Percentiles rank a stretch among this genome's conserved stretches.
These are phyloP conservation scores for Chunga burmeisteri DNA, from an alignment of 2,113 vertebrate species.

Conservation along the genomic window DNA sequence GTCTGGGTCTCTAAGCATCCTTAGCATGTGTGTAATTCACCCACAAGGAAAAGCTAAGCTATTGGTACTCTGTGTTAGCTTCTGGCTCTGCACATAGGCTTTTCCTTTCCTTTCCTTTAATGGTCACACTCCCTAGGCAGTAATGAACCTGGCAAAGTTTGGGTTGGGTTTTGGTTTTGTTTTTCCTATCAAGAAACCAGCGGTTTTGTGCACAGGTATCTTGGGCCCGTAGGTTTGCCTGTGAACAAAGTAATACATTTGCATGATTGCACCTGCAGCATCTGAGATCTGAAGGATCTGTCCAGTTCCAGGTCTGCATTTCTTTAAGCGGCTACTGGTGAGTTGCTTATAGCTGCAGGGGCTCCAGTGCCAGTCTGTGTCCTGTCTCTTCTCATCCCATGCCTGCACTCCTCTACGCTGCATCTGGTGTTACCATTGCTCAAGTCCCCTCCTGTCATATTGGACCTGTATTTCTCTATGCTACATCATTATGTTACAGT, in stretches of 20 bases:
- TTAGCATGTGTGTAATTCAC: background rate
- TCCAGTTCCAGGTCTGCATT: background rate
- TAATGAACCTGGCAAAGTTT: background rate
- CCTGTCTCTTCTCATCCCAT: background rate
- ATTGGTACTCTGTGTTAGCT: background rate
- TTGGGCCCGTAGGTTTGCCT: background rate
- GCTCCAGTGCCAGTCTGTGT: background rate
- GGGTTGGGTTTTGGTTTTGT: background rate
- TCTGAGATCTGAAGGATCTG: background rate
- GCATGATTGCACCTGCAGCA: background rate
- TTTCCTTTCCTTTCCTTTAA: background rate
- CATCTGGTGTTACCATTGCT: background rate
- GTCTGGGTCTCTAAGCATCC: background rate
- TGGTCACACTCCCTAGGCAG: background rate
- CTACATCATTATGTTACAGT: background rate
- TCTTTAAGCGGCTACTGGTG: background rate
- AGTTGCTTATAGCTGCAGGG: background rate
- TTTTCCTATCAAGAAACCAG: background rate
- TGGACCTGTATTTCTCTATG: background rate
- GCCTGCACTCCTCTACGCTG: background rate
- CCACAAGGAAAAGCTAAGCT: background rate
- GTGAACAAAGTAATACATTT: background rate
- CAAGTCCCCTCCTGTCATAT: background rate
- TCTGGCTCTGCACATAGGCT: background rate
- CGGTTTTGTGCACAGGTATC: background rate